Conservation (phyloP, 2,113 vertebrate species). For the Riparia riparia region DNA sequence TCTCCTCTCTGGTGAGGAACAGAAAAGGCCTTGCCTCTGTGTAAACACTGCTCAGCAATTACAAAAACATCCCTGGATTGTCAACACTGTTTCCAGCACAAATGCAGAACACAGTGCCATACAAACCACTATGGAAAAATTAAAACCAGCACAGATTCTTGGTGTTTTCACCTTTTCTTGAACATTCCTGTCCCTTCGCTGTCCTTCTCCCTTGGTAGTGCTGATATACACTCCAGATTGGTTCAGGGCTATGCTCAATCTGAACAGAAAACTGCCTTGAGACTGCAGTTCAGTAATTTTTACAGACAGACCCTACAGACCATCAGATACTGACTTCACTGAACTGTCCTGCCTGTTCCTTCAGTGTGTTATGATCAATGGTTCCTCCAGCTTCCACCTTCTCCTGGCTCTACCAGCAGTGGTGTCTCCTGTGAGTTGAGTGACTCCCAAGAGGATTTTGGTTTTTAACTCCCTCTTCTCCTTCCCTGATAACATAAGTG, state of each 20-base stretch:
- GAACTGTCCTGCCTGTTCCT: neutral
- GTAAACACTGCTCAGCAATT: neutral
- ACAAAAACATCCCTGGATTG: neutral
- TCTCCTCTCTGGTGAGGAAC: neutral
- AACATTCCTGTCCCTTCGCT: accelerated
- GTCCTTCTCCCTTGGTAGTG: neutral
- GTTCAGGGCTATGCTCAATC: neutral
- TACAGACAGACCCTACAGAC: neutral
- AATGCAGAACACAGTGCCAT: neutral
- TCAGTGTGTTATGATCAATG: accelerated
- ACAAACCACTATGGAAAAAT: neutral
- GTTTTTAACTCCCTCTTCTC: neutral
- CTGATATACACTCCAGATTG: neutral
- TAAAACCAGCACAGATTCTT: neutral
- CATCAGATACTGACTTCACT: neutral
- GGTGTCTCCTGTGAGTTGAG: neutral
- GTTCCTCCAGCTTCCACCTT: neutral
- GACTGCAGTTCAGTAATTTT: neutral
- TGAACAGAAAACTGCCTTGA: neutral
- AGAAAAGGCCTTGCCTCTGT: neutral
- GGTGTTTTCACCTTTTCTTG: neutral
- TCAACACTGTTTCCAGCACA: neutral
- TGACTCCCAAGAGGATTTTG: neutral
- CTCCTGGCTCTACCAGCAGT: neutral
- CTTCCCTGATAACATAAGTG: neutral